phyloP scores from a whole-genome alignment of 2,113 vertebrate genomes.

The Pipa parva region DNA sequence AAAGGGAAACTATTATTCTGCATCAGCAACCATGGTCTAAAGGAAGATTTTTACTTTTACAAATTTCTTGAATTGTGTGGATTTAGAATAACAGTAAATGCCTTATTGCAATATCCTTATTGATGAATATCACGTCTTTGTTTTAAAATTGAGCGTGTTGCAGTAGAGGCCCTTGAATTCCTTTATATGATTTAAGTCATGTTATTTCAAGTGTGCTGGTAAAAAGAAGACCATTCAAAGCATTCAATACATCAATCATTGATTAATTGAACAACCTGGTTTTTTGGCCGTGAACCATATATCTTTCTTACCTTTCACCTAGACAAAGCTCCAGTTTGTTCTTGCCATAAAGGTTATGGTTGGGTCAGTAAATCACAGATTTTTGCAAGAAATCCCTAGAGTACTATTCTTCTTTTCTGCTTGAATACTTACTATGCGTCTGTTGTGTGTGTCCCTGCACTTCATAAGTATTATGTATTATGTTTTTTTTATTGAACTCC shows the following conservation, averaged over 20 bases:
- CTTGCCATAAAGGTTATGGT: background rate
- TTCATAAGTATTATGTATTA: background rate
- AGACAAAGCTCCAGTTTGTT: slow-evolving; percentile 16
- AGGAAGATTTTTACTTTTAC: too few species aligned
- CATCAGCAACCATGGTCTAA: too few species aligned
- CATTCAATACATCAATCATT: background rate
- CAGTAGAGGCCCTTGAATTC: background rate
- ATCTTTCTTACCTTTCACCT: slow-evolving; percentile 2
- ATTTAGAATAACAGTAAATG: too few species aligned
- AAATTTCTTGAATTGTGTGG: too few species aligned
- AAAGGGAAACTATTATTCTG: too few species aligned
- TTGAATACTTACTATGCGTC: background rate
- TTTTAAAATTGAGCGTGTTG: too few species aligned
- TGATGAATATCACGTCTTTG: too few species aligned
- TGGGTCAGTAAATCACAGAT: slow-evolving; percentile 8
- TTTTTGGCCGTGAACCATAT: background rate
- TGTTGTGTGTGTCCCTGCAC: background rate
- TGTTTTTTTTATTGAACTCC: background rate
- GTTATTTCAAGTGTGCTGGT: slow-evolving; percentile 4
- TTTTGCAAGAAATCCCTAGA: background rate
- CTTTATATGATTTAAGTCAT: background rate
- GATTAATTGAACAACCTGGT: background rate
- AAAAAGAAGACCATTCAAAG: background rate
- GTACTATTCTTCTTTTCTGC: background rate
- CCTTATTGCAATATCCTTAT: too few species aligned